These are phyloP conservation scores for Odontamblyopus lacepedii DNA, from an alignment of 2,797 vertebrate genomes.

Conservation along the genomic window DNA sequence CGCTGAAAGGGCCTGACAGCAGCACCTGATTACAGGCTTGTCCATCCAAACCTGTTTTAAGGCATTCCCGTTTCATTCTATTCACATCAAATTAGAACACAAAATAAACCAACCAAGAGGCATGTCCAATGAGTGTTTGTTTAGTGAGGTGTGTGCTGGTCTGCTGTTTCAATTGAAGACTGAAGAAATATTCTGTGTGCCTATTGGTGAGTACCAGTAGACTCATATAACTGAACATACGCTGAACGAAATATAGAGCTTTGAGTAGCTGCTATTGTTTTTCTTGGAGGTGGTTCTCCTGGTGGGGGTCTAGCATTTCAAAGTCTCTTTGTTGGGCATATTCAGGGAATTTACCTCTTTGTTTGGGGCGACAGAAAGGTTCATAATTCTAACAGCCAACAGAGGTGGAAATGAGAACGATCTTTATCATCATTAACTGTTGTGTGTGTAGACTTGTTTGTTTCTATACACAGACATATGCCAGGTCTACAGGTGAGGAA, in stretches of 20 bases:
- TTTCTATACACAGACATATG: slow-evolving; percentile 51
- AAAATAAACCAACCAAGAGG: slow-evolving; percentile 27
- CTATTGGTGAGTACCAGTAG: not conserved
- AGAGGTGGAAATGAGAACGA: slow-evolving; percentile 8
- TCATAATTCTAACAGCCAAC: slow-evolving; percentile 20
- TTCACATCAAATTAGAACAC: slow-evolving; percentile 35
- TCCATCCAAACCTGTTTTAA: slow-evolving; percentile 68
- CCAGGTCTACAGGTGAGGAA: slow-evolving; percentile 38
- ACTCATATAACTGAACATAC: slow-evolving; percentile 43
- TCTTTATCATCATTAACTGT: slow-evolving; percentile 14
- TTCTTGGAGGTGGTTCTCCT: slow-evolving; percentile 12
- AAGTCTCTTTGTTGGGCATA: slow-evolving; percentile 41
- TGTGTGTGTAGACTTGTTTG: slow-evolving; percentile 12
- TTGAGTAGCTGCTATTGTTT: slow-evolving; percentile 13
- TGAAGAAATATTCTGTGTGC: not conserved
- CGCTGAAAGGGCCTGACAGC: slow-evolving; percentile 36
- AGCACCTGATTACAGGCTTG: slow-evolving; percentile 35
- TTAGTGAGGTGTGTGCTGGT: slow-evolving; percentile 54
- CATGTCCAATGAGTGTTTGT: slow-evolving; percentile 55
- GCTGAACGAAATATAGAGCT: slow-evolving; percentile 22
- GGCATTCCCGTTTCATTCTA: slow-evolving; percentile 36
- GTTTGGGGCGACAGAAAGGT: slow-evolving; percentile 24
- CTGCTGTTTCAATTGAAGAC: not conserved
- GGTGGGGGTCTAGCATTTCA: slow-evolving; percentile 52
- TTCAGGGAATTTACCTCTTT: slow-evolving; percentile 30